A percentile compares a stretch with the other conserved stretches of the same genome.
Conservation (phyloP, 1,140 invertebrate species). For the Sesamia nonagrioides region DNA sequence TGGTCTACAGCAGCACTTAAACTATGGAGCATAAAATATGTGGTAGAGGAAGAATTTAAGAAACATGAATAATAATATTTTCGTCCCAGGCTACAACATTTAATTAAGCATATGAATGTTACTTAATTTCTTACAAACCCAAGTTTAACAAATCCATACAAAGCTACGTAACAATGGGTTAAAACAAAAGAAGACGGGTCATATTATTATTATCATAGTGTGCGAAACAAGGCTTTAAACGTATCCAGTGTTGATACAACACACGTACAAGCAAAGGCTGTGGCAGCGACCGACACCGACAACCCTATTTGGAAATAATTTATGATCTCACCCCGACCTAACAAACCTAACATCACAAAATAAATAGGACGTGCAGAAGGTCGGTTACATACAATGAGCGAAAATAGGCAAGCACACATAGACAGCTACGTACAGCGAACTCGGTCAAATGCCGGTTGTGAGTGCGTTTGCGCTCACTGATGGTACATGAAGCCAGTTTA, state of each 20-base stretch:
- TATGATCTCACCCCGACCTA: conserved; percentile 39
- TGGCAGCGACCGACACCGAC: conserved; percentile 21
- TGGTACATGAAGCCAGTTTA: not conserved
- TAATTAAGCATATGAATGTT: not conserved
- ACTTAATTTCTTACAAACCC: not conserved
- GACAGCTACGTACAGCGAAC: not conserved
- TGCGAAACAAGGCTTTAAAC: conserved; percentile 12
- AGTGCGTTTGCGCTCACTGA: not conserved
- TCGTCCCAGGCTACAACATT: not conserved
- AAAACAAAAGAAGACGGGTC: conserved; percentile 4
- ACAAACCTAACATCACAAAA: conserved; percentile 15
- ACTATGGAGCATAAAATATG: not conserved
- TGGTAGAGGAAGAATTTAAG: not conserved
- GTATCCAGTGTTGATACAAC: conserved; percentile 25
- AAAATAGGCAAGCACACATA: not conserved
- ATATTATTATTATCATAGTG: conserved; percentile 18
- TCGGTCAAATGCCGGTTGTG: not conserved
- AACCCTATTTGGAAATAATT: conserved; percentile 49
- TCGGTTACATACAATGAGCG: not conserved
- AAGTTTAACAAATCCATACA: conserved; percentile 14
- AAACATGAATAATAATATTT: not conserved
- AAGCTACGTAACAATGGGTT: conserved; percentile 8
- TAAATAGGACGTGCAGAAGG: not conserved
- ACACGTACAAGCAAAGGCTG: conserved; percentile 20
- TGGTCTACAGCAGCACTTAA: not conserved